Evolutionary conservation across 2,797 vertebrate species (phyloP), one percentile per base, ranked within the genome.

Genomic region (Manis javanica): DNA sequence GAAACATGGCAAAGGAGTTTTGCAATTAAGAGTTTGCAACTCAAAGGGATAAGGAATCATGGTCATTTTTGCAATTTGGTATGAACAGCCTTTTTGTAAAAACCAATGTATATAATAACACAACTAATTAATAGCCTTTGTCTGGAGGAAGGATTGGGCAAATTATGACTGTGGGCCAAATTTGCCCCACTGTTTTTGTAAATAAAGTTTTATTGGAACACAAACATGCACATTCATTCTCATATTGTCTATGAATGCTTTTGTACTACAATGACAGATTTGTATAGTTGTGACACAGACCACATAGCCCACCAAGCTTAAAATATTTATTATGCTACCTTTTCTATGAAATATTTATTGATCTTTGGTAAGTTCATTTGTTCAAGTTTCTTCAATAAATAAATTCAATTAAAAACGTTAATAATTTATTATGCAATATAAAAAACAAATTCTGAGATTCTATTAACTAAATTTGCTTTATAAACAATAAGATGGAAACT

Each of bases 51-150:
- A 94, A 51, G 31, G 42, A 53, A 74, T 46, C 55, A 49, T 46
- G 34, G 24, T 59, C 14, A 37, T 77, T 69, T 94, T 82, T 77
- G 26, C 31, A 75, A 91, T 53, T 51, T 75, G 23, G 2, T 55
- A n/a, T 11, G 71, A 87, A 71, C 21, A 69, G 1, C 2, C 49
- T 75, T 75, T 85, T 46, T 82, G 1, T 69, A 77, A 63, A 23
- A 55, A 26, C 29, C n/a, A 94, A 92, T 46, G 10, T 46, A 46
- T 46, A 46, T 46, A 94, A 92, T 72, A 86, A 94, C 87, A 9
- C 1, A 90, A 18, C 34, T 83, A 74, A 63, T 87, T 68, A 53
- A 87, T 63, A 92, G 14, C 37, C 1, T 90, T 61, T 95, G 26
- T 91, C 53, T 71, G n/a, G 9, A 71, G 57, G 1, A 85, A 3